Base-by-base conservation (phyloP, 2,113 vertebrate species). In the Promerops cafer region DNA sequence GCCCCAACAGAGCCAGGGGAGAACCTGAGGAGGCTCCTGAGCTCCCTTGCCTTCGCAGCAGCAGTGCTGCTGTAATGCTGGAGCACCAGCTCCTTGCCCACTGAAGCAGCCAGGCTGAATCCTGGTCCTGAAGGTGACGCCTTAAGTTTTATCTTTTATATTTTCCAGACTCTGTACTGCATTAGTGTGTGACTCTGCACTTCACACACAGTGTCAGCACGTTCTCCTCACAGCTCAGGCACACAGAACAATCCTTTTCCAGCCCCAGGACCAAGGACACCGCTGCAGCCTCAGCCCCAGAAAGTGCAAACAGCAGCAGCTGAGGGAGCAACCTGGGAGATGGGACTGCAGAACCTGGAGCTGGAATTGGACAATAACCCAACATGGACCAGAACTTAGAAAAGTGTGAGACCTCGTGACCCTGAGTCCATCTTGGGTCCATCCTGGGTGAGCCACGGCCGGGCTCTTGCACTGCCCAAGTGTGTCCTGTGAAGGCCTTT, bases 351-450 rank as follows among this genome's bases (percentile, higher is more conserved):
- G 1, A 2, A 3, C 57, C 59, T 28, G 59, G 24, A 7, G 59
- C 59, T 61, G 59, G 59, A 11, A 17, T 8, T 26, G 57, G n/a
- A 7, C 57, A 16, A 0, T 35, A 1, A 35, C n/a, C 15, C n/a
- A n/a, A 11, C 1, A 3, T 21, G 37, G 18, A 30, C 0, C 12
- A 13, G 2, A 63, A 15, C 60, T 40, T 3, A 14, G 14, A 5
- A 28, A 30, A 27, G 5, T 53, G 27, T 61, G 27, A 3, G 16
- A 61, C 27, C 6, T 30, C 12, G 1, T 13, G 27, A 30, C 26
- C 4, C 4, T 5, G 16, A 7, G 10, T 27, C 24, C 18, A 63
- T 14, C 18, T 1, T 28, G 37, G 18, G 18, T 42, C 15, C 30
- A 76, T 59, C 13, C 23, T n/a, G n/a, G n/a, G n/a, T n/a, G n/a